A percentile compares a stretch with the other conserved stretches of the same genome.
phyloP scores from a whole-genome alignment of 2,797 vertebrate species.

The Leptatherina wallacei region DNA sequence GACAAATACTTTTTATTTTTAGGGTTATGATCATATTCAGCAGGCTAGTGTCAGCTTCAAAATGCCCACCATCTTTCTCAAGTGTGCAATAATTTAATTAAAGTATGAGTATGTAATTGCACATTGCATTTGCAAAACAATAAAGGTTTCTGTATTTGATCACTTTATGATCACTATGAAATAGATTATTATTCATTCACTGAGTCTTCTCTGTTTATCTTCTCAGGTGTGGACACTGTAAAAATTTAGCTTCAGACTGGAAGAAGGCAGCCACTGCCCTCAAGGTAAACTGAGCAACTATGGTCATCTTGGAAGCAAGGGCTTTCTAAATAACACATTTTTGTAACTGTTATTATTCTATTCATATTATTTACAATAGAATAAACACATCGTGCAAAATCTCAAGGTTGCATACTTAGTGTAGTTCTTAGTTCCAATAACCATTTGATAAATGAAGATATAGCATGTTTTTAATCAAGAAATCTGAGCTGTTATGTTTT shows the following conservation, averaged over 20 bases:
- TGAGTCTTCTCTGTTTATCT: constrained; percentile 11
- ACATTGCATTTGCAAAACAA: not conserved
- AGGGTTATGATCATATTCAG: not conserved
- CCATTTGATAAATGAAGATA: not conserved
- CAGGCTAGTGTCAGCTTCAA: not conserved
- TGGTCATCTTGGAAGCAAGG: not conserved
- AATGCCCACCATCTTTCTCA: not conserved
- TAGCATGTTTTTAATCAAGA: not conserved
- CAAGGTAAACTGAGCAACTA: constrained; percentile 84
- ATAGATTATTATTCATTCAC: not conserved
- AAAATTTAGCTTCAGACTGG: constrained; percentile 91
- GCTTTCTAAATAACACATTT: not conserved
- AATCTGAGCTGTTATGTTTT: not conserved
- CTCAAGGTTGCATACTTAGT: not conserved
- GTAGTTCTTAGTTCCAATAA: not conserved
- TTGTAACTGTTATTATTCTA: not conserved
- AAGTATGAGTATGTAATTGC: not conserved
- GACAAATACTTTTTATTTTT: not conserved
- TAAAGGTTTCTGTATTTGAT: not conserved
- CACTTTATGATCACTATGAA: not conserved
- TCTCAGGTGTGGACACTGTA: constrained; percentile 95
- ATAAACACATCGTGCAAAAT: not conserved
- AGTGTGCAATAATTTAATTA: not conserved
- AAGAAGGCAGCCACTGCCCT: constrained; percentile 94
- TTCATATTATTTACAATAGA: not conserved